Base-by-base conservation (phyloP, 2,888 invertebrate genomes). In the Andrena flavipes region DNA sequence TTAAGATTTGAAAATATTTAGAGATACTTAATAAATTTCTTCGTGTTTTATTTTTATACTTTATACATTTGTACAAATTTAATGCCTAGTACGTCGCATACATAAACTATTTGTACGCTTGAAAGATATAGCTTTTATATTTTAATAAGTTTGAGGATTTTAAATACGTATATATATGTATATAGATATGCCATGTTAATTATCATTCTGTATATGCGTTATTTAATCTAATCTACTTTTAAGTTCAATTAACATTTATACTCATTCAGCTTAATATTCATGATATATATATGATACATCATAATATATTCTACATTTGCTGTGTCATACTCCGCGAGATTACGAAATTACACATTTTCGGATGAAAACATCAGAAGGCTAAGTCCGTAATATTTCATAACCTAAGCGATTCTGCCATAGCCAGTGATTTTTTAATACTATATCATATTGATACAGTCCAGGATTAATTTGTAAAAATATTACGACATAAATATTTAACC, bases 331-430 rank as follows among this genome's bases (percentile, higher is more conserved):
- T 3, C 8, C 13, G 8, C 16, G 3, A 2, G 23, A 78, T 62
- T 63, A n/a, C n/a, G 30, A 60, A 65, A 30, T 63, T 2, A 3
- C 2, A n/a, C n/a, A 13, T 62, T 54, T 63, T 33, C 20, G 33
- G 70, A 74, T n/a, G 49, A 71, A 62, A 79, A 62, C 79, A 49
- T 79, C 70, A 63, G 16, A 10, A 35, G 23, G 3, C 0, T 42
- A 69, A 56, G 51, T 71, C 3, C 10, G 6, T 48, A 29, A 70
- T 56, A 48, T 42, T 42, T 5, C 51, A 54, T 79, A 82, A 79
- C 79, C 79, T 82, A 49, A 16, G 16, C 51, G 6, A 29, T 48
- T 59, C 13, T n/a, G 7, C n/a, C n/a, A 8, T 26, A 51, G 10
- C 4, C 26, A 48, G 29, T 71, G 6, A 8, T 10, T 51, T 51